Evolutionary conservation across 2,797 vertebrate species (phyloP), one percentile per base, ranked within the genome.

Genomic region (Anguilla pacifica): DNA sequence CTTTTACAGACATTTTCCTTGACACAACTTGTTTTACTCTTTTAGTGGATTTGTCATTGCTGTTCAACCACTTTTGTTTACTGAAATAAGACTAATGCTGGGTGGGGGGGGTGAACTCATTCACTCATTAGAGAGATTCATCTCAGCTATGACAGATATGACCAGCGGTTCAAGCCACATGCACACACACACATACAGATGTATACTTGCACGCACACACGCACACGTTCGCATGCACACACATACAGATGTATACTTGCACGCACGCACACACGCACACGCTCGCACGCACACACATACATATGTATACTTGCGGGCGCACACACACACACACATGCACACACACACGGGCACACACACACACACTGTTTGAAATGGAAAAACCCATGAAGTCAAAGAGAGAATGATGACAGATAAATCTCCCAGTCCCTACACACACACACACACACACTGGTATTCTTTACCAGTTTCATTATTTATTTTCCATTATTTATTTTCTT

Each of bases 71-170:
- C 87, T 87, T 89, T 92, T 91, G 89, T 91, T 90, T 89, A 84
- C 91, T 91, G 91, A 94, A 95, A 95, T 92, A 94, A 91, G 90
- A 89, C 91, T 94, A 95, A 94, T 95, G 92, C 91, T 90, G 90
- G 19, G 92, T 55, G 85, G 94, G 93, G 93, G 93, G 93, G 92
- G 94, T 94, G 94, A 94, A 94, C 93, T 94, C 88, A 85, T 88
- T 87, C 79, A 89, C 91, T 95, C 95, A 96, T 96, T 94, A 95
- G 86, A 91, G 89, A 93, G 95, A 93, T 94, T 95, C 94, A 92
- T 85, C 88, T 92, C 90, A 88, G 88, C 89, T 90, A 89, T 88
- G 89, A 88, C 85, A 93, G 90, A 92, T 67, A 90, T 93, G 94
- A 93, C 93, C 91, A 85, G 89, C 88, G 57, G 90, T 90, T 92